phyloP scores from a whole-genome alignment of 2,797 vertebrate genomes.

The Hafferia zeledoni region DNA sequence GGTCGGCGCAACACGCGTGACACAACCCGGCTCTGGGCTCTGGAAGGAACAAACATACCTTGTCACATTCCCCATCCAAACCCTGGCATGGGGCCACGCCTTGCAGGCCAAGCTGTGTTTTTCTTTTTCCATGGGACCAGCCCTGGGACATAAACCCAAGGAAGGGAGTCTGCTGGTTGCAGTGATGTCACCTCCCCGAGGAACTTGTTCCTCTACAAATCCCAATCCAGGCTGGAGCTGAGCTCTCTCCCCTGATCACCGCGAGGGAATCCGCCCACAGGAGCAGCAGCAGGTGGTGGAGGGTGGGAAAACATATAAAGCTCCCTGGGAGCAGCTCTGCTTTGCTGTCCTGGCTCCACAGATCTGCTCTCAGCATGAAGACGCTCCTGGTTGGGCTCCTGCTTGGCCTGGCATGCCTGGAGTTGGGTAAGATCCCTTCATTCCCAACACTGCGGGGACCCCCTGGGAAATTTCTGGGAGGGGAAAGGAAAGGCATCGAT shows the following conservation, averaged over 20 bases:
- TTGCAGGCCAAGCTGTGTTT: not conserved
- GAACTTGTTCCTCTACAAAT: conserved; percentile 46
- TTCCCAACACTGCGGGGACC: not conserved
- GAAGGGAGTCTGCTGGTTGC: not conserved
- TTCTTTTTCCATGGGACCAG: conserved; percentile 25
- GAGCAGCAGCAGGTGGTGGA: not conserved
- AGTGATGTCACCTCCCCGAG: conserved; percentile 12
- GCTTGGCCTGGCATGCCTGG: not conserved
- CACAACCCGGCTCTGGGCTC: not conserved
- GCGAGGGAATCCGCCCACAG: conserved; percentile 19
- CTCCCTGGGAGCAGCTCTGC: not conserved
- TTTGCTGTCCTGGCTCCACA: not conserved
- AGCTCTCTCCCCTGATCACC: not conserved
- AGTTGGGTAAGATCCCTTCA: conserved; percentile 16
- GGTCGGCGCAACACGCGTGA: not conserved
- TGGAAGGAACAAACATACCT: conserved; percentile 19
- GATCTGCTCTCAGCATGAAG: conserved; percentile 55
- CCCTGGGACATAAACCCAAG: not conserved
- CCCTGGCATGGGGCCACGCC: not conserved
- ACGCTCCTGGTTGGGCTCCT: not conserved
- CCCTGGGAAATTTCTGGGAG: not conserved
- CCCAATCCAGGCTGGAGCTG: conserved; percentile 32
- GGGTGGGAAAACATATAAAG: conserved; percentile 50
- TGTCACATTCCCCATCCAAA: conserved; percentile 19
- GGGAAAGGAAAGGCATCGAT: not conserved